A percentile compares a stretch with the other conserved stretches of the same genome.
Conservation (phyloP, 2,113 vertebrate species). For the Podarcis cretensis region DNA sequence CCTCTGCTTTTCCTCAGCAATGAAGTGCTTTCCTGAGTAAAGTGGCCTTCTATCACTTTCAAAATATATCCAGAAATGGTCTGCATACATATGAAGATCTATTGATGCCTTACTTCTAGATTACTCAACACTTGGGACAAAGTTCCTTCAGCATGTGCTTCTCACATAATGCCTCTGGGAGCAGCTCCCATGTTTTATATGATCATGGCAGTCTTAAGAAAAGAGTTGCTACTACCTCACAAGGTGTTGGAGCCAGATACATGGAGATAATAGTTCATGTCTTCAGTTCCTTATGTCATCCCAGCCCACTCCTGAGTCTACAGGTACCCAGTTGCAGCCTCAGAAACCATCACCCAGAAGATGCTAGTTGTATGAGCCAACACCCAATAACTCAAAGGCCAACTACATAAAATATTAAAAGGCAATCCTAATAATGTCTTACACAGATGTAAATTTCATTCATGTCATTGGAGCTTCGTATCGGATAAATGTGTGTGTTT, state of each 20-base stretch:
- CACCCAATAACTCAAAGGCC: background rate
- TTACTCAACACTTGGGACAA: background rate
- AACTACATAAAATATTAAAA: background rate
- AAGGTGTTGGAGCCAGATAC: background rate
- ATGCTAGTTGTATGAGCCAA: background rate
- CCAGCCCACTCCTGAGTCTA: background rate
- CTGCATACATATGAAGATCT: background rate
- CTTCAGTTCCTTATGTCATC: background rate
- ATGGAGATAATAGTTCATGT: background rate
- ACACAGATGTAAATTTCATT: too few relatives aligned
- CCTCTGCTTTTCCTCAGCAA: background rate
- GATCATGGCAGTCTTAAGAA: background rate
- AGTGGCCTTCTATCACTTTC: background rate
- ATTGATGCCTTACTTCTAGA: background rate
- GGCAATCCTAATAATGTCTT: too few relatives aligned
- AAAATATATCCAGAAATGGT: background rate
- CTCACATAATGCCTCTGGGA: background rate
- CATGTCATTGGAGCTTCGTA: too few relatives aligned
- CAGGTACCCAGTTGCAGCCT: background rate
- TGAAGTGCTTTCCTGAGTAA: background rate
- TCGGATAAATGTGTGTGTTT: too few relatives aligned
- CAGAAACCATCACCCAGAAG: background rate
- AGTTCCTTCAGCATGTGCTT: background rate
- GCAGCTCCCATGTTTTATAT: background rate
- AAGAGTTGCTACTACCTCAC: background rate